These are phyloP conservation scores for Propithecus deckenii DNA, from an alignment of 2,797 vertebrate genomes.

Conservation along the genomic window DNA sequence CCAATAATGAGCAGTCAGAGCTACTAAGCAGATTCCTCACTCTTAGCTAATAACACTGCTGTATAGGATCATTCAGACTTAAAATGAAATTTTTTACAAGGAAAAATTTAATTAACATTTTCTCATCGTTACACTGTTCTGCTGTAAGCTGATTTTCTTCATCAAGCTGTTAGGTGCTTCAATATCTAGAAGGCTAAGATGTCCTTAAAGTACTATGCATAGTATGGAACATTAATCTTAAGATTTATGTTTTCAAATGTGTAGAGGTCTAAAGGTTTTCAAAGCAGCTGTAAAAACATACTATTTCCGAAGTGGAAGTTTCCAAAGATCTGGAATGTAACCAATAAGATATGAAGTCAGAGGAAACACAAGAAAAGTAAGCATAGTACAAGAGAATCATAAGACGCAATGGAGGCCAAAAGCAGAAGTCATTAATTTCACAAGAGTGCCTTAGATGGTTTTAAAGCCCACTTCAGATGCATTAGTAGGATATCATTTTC, in stretches of 20 bases:
- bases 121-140: conserved; percentile 56
- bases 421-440: conserved; percentile 80
- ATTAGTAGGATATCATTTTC: conserved; percentile 80
- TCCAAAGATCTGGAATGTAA: conserved; percentile 44
- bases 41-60: conserved; percentile 49
- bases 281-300: conserved; percentile 41
- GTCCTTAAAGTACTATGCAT: conserved; percentile 14
- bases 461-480: conserved; percentile 78
- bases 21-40: conserved; percentile 35
- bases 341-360: conserved; percentile 46
- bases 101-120: conserved; percentile 72
- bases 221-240: conserved; percentile 46
- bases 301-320: conserved; percentile 13
- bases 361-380: conserved; percentile 37
- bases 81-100: conserved; percentile 61
- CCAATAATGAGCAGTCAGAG: conserved; percentile 47
- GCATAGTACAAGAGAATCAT: conserved; percentile 47
- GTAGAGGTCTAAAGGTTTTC: conserved; percentile 39
- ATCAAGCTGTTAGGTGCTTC: conserved; percentile 70
- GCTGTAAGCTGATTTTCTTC: conserved; percentile 68
- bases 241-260: conserved; percentile 58
- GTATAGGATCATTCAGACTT: conserved; percentile 51
- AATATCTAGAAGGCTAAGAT: conserved; percentile 66
- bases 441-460: conserved; percentile 56
- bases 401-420: conserved; percentile 69